Evolutionary conservation across 2,797 vertebrate species (phyloP).

Genomic region (Syngnathus rostellatus): DNA sequence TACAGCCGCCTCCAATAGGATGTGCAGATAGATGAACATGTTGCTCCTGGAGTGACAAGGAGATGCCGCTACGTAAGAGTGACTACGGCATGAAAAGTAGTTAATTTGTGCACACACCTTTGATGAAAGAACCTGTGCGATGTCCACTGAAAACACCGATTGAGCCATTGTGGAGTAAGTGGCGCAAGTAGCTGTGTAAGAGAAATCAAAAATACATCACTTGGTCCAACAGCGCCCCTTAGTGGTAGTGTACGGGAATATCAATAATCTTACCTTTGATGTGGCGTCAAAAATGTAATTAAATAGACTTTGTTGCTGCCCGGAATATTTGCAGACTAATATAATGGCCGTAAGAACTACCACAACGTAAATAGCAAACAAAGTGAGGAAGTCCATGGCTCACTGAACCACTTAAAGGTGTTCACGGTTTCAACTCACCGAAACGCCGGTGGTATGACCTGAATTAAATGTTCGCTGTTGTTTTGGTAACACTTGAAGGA

Average conservation of each 20-base stretch:
- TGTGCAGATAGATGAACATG: slow-evolving; percentile 77
- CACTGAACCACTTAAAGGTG: slow-evolving; percentile 37
- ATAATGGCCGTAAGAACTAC: slow-evolving; percentile 62
- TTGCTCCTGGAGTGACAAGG: slow-evolving; percentile 67
- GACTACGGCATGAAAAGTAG: too few species aligned
- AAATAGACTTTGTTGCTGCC: slow-evolving; percentile 58
- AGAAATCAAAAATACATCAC: not conserved
- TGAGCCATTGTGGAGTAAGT: slow-evolving; percentile 72
- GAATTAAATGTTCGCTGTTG: not conserved
- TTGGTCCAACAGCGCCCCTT: slow-evolving; percentile 20
- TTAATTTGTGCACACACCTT: slow-evolving; percentile 58
- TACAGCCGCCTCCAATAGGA: slow-evolving; percentile 76
- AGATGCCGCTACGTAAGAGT: too few species aligned
- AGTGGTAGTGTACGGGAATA: slow-evolving; percentile 3
- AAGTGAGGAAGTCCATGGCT: slow-evolving; percentile 85
- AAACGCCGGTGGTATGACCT: not conserved
- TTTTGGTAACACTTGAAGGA: not conserved
- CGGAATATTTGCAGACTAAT: slow-evolving; percentile 71
- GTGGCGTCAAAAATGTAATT: slow-evolving; percentile 28
- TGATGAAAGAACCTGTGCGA: slow-evolving; percentile 81
- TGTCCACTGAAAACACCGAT: slow-evolving; percentile 46
- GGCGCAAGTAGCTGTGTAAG: slow-evolving; percentile 62
- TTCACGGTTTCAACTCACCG: not conserved
- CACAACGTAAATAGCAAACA: slow-evolving; percentile 76
- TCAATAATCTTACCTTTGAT: slow-evolving; percentile 47